A percentile compares a stretch with the other conserved stretches of the same genome.
These are phyloP conservation scores for Takifugu ocellatus DNA, from an alignment of 2,797 vertebrate species.

Conservation along the genomic window DNA sequence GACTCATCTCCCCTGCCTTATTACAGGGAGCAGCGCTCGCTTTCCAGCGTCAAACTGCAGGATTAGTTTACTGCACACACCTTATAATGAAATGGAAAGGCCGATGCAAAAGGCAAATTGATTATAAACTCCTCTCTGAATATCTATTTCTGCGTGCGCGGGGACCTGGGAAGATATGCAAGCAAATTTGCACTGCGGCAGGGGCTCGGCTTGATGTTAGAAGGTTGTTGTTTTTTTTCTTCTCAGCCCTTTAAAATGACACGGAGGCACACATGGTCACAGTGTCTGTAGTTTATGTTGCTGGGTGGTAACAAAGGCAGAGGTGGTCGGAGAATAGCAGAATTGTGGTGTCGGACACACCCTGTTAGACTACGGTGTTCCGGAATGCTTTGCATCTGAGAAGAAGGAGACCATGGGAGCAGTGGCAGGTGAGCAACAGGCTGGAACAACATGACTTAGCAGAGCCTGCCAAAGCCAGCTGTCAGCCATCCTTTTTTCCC, in stretches of 20 bases:
- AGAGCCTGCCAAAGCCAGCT: no score
- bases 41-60: conserved; percentile 62
- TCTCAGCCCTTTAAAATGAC: conserved; percentile 12
- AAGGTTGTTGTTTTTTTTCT: not conserved
- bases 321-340: conserved; percentile 31
- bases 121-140: conserved; percentile 52
- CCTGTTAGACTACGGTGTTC: not conserved
- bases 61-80: conserved; percentile 74
- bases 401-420: no score
- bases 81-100: conserved; percentile 66
- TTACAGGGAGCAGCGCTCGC: conserved; percentile 69
- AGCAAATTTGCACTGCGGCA: conserved; percentile 17
- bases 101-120: conserved; percentile 47
- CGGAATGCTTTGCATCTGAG: conserved; percentile 5
- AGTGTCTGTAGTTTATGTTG: conserved; percentile 24
- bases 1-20: conserved; percentile 78
- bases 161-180: not conserved
- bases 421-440: no score
- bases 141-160: conserved; percentile 36
- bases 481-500: no score
- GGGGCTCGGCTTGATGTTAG: not conserved
- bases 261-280: conserved; percentile 14
- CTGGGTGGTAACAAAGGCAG: conserved; percentile 23
- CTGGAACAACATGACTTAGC: no score
- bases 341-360: conserved; percentile 11